Percentiles rank a stretch among this genome's conserved stretches.
These are phyloP conservation scores for Halictus ligatus DNA, from an alignment of 2,888 invertebrate genomes.

Conservation along the genomic window DNA sequence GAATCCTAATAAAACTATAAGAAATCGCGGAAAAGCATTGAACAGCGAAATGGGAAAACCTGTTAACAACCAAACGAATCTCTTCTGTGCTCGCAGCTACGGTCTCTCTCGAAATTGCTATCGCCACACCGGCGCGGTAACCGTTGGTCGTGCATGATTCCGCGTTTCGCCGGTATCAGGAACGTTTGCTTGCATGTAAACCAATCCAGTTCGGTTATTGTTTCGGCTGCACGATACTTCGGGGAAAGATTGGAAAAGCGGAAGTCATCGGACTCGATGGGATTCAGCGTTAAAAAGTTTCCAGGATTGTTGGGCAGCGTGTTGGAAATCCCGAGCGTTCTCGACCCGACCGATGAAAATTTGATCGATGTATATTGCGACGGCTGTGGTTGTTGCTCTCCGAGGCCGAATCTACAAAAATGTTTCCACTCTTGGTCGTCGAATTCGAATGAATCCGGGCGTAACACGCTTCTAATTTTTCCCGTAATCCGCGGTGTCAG, in stretches of 20 bases:
- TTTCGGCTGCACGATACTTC: conserved; percentile 21
- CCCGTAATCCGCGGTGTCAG: background rate
- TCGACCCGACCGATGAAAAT: background rate
- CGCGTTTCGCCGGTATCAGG: conserved; percentile 21
- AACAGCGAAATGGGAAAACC: background rate
- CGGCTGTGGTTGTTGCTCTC: background rate
- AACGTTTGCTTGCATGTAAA: conserved; percentile 13
- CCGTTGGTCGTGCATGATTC: conserved; percentile 21
- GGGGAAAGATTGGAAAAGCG: conserved; percentile 22
- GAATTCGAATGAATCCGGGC: background rate
- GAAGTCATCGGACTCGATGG: conserved; percentile 22
- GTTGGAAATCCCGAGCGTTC: background rate
- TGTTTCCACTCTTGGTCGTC: background rate
- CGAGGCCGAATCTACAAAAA: background rate
- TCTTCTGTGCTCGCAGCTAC: background rate
- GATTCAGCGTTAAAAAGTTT: conserved; percentile 27
- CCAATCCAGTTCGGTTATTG: conserved; percentile 30
- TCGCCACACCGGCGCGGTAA: background rate
- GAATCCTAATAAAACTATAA: background rate
- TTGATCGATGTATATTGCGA: conserved; percentile 2
- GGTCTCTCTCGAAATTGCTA: background rate
- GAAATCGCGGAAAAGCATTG: background rate
- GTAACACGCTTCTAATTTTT: background rate
- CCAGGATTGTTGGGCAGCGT: background rate
- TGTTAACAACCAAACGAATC: background rate